Percentiles rank a stretch among this genome's conserved stretches.
These are phyloP conservation scores for Lytechinus pictus DNA, from an alignment of 35 echinoderm and acorn worm genomes.

Conservation along the genomic window DNA sequence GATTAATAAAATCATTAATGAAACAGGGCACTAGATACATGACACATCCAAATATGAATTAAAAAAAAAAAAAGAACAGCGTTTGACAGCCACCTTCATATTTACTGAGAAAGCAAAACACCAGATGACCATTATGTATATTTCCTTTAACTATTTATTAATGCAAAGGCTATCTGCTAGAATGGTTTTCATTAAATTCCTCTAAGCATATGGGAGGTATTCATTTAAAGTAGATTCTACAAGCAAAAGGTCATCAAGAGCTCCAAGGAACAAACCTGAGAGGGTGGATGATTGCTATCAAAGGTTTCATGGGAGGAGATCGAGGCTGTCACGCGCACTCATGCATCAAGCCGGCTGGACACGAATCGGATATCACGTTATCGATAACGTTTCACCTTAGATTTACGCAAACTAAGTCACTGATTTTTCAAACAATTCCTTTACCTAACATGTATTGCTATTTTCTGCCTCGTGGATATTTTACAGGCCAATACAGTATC, in stretches of 20 bases:
- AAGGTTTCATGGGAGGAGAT: neutral
- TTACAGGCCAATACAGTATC: neutral
- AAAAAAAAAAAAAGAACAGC: no score
- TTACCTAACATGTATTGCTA: neutral
- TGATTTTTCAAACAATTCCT: neutral
- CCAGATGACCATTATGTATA: neutral
- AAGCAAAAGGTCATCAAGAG: neutral
- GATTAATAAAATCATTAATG: no score
- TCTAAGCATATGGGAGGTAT: neutral
- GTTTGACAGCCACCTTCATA: no score
- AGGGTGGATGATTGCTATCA: neutral
- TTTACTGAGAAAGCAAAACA: no score
- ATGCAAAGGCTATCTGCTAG: neutral
- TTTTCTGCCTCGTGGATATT: neutral
- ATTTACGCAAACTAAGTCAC: constrained; percentile 10
- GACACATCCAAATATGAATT: no score
- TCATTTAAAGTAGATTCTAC: neutral
- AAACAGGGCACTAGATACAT: no score
- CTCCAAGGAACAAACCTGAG: neutral
- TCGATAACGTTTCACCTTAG: neutral
- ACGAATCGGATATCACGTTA: constrained; percentile 17
- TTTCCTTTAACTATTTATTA: neutral
- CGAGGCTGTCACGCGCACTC: neutral
- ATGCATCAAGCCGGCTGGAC: neutral
- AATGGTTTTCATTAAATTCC: neutral